These are phyloP conservation scores for Sesia apiformis DNA, from an alignment of 2,888 invertebrate genomes.

Conservation along the genomic window DNA sequence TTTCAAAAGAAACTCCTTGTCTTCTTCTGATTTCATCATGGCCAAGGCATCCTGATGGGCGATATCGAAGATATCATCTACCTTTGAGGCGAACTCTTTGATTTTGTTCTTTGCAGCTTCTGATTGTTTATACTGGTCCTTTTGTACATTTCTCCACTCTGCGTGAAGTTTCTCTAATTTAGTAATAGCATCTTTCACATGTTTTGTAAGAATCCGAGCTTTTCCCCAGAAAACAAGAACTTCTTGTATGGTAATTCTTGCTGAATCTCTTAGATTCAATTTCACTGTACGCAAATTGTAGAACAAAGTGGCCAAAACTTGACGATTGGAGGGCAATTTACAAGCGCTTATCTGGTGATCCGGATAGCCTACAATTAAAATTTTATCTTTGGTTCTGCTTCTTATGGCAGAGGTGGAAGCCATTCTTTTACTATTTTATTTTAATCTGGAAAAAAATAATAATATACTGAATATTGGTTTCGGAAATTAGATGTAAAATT, in stretches of 20 bases:
- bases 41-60: neutral
- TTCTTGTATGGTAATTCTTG: neutral
- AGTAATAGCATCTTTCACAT: neutral
- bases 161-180: neutral
- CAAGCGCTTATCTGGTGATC: too few species aligned
- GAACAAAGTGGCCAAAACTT: too few species aligned
- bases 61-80: neutral
- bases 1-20: neutral
- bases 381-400: too few species aligned
- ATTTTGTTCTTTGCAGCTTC: neutral
- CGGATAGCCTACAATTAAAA: too few species aligned
- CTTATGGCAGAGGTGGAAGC: too few species aligned
- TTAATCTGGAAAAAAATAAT: too few species aligned
- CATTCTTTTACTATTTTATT: too few species aligned
- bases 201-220: neutral
- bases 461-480: too few species aligned
- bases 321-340: too few species aligned
- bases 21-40: neutral
- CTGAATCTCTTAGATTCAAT: neutral
- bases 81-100: neutral
- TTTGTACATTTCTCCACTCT: neutral
- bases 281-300: too few species aligned
- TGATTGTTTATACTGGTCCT: neutral
- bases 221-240: neutral
- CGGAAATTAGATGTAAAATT: too few species aligned